A percentile compares a stretch with the other conserved stretches of the same genome.
Evolutionary conservation across 2,888 invertebrate species (phyloP).

Genomic region (Pachycephus smyrnensis): DNA sequence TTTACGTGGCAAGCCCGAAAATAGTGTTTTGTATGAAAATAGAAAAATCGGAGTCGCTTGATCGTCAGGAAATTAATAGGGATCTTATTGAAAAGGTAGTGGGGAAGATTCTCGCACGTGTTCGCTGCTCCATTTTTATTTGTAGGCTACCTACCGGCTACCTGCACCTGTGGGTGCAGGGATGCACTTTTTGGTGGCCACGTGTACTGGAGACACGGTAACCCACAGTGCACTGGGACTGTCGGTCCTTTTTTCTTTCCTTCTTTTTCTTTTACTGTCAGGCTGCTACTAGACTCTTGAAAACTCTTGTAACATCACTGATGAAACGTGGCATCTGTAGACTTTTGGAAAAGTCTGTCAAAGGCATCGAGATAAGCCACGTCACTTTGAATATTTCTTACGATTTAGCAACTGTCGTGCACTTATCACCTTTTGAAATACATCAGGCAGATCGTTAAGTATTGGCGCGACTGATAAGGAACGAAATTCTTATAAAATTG

Average conservation of each 20-base stretch:
- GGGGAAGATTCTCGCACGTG: neutral
- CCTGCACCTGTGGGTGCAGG: neutral
- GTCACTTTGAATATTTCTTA: neutral
- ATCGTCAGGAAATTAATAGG: neutral
- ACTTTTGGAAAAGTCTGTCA: neutral
- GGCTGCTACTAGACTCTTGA: neutral
- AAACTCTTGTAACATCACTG: neutral
- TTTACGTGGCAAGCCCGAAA: neutral
- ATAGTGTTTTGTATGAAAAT: neutral
- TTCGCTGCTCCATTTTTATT: neutral
- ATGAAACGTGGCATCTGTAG: neutral
- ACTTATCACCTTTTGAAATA: neutral
- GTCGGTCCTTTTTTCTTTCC: neutral
- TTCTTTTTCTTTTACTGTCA: neutral
- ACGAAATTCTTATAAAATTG: neutral
- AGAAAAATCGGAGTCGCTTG: neutral
- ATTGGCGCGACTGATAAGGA: neutral
- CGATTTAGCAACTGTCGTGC: neutral
- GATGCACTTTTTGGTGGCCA: neutral
- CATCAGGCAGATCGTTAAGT: neutral
- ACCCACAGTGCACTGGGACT: neutral
- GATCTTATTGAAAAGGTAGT: neutral
- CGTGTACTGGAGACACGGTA: neutral
- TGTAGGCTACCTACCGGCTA: neutral
- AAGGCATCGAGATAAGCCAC: neutral